Percentiles rank a stretch among this genome's conserved stretches.
phyloP scores from a whole-genome alignment of 2,797 vertebrate species.

The Liasis olivaceus region DNA sequence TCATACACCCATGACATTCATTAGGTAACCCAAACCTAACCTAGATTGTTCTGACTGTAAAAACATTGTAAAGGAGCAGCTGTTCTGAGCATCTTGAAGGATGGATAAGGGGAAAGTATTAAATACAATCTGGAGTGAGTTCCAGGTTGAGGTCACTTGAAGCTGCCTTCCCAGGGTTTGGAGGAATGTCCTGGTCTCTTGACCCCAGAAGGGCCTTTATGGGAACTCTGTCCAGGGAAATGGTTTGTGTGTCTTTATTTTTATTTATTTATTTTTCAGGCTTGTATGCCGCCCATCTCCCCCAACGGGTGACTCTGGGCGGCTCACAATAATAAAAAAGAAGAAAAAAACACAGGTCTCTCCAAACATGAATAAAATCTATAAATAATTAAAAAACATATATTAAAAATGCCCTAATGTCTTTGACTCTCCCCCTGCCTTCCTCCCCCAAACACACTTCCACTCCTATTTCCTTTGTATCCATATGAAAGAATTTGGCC shows the following conservation, averaged over 20 bases:
- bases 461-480: slow-evolving; percentile 53
- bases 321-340: no score
- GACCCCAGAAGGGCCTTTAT: neutral
- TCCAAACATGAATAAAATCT: no score
- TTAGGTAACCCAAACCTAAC: neutral
- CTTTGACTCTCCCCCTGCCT: slow-evolving; percentile 13
- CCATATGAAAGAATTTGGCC: slow-evolving; percentile 48
- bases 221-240: slow-evolving; percentile 7
- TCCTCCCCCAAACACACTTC: neutral
- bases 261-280: no score
- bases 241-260: slow-evolving; percentile 34
- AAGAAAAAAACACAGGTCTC: no score
- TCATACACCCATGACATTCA: neutral
- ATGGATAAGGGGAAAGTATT: neutral
- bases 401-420: neutral
- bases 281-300: no score
- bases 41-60: neutral
- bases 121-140: neutral
- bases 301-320: no score
- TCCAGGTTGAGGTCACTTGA: neutral
- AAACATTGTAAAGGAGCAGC: neutral
- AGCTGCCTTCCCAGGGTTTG: neutral
- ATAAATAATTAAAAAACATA: no score
- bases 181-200: neutral
- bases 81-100: neutral